These are phyloP conservation scores for Embidobia sp. DNA, from an alignment of 2,888 invertebrate genomes.

Conservation along the genomic window DNA sequence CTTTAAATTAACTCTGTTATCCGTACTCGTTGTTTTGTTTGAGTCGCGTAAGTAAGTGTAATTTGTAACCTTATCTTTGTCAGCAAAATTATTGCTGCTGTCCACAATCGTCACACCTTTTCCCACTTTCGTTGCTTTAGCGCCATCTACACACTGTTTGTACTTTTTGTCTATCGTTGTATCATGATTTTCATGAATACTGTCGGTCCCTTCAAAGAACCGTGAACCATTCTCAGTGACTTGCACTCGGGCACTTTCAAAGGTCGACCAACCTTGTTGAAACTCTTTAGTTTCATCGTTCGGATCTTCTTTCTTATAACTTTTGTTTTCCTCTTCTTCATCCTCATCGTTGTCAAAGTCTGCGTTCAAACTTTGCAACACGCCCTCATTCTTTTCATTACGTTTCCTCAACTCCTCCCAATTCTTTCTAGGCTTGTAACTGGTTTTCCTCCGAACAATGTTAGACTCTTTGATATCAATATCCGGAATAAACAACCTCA, in stretches of 20 bases:
- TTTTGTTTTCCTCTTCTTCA: slow-evolving; percentile 67
- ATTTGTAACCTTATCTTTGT: slow-evolving; percentile 68
- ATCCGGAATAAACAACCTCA: slow-evolving; percentile 82
- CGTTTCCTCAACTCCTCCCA: slow-evolving; percentile 79
- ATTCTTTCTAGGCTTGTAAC: slow-evolving; percentile 79
- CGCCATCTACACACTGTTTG: slow-evolving; percentile 77
- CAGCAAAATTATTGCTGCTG: too few species aligned
- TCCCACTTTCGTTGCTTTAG: slow-evolving; percentile 65
- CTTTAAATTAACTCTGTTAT: slow-evolving; percentile 75
- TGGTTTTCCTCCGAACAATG: slow-evolving; percentile 78
- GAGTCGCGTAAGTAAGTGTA: slow-evolving; percentile 44
- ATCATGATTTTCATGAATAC: slow-evolving; percentile 66
- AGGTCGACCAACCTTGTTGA: slow-evolving; percentile 56
- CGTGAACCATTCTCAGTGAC: slow-evolving; percentile 48
- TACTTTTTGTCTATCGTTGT: slow-evolving; percentile 78
- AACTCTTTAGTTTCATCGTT: slow-evolving; percentile 32
- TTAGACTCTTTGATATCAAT: slow-evolving; percentile 80
- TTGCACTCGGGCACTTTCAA: slow-evolving; percentile 55
- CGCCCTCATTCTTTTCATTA: slow-evolving; percentile 78
- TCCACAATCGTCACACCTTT: background rate
- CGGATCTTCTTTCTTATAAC: slow-evolving; percentile 47
- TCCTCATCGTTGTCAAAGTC: slow-evolving; percentile 78
- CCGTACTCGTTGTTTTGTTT: slow-evolving; percentile 46
- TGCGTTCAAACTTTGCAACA: slow-evolving; percentile 74
- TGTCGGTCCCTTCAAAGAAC: slow-evolving; percentile 34